phyloP scores from a whole-genome alignment of 1,140 invertebrate genomes.

The Ooceraea biroi region DNA sequence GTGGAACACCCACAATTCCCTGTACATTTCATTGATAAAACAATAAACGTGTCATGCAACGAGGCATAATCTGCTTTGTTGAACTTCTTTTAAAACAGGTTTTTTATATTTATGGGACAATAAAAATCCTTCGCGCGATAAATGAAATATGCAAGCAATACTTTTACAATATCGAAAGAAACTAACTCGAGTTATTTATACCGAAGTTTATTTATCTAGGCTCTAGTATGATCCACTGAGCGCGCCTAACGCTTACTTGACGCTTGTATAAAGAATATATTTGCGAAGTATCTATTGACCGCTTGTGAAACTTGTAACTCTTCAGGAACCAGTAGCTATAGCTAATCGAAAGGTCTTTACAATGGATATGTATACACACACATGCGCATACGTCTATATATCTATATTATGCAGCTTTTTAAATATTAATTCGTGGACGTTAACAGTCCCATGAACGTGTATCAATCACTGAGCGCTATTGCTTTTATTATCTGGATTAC shows the following conservation, averaged over 20 bases:
- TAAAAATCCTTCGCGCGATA: not conserved
- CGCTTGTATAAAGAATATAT: conserved; percentile 57
- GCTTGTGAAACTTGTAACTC: conserved; percentile 17
- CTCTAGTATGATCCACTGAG: not conserved
- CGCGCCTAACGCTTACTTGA: not conserved
- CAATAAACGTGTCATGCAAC: not conserved
- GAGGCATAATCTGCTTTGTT: not conserved
- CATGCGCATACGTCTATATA: not conserved
- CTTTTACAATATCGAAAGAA: not conserved
- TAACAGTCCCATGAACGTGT: conserved; percentile 5
- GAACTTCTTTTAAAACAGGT: not conserved
- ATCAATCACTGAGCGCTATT: not conserved
- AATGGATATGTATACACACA: not conserved
- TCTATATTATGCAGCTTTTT: not conserved
- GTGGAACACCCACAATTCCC: not conserved
- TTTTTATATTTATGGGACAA: not conserved
- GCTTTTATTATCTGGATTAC: too few relatives aligned
- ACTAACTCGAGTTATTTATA: not conserved
- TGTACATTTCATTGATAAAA: not conserved
- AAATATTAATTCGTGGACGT: not conserved
- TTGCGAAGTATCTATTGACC: conserved; percentile 67
- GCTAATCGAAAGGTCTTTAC: not conserved
- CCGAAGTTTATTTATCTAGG: conserved; percentile 8
- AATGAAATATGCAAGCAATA: conserved; percentile 2
- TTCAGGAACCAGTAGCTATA: not conserved